phyloP scores from a whole-genome alignment of 2,888 invertebrate species.

The Gibbula magus region DNA sequence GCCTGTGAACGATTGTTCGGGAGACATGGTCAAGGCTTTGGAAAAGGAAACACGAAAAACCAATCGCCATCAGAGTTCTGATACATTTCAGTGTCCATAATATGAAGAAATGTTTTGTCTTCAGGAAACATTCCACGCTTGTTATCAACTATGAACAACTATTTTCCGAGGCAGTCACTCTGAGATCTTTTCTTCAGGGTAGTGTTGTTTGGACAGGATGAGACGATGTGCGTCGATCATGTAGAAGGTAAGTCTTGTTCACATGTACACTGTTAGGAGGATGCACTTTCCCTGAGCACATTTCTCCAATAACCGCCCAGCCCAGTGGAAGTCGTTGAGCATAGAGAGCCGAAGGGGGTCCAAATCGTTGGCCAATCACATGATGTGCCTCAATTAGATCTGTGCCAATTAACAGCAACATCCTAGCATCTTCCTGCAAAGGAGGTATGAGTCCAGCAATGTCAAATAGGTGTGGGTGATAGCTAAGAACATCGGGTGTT shows the following conservation, averaged over 20 bases:
- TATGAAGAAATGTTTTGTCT: constrained; percentile 33
- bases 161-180: background rate
- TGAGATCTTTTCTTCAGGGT: background rate
- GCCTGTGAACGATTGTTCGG: constrained; percentile 39
- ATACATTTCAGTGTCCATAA: constrained; percentile 30
- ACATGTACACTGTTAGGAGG: constrained; percentile 24
- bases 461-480: no score
- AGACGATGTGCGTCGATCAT: constrained; percentile 13
- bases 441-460: constrained; percentile 30
- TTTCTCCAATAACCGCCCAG: constrained; percentile 42
- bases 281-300: constrained; percentile 40
- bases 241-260: background rate
- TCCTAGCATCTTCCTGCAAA: constrained; percentile 16
- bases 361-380: constrained; percentile 38
- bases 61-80: constrained; percentile 24
- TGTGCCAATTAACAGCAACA: constrained; percentile 35
- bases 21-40: background rate
- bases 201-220: constrained; percentile 23
- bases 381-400: constrained; percentile 39
- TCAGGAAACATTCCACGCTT: constrained; percentile 35
- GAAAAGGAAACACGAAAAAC: constrained; percentile 35
- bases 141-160: constrained; percentile 27
- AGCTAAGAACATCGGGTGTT: no score
- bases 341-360: constrained; percentile 32
- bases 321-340: constrained; percentile 34